Evolutionary conservation across 2,113 vertebrate genomes (phyloP).

Genomic region (Phyllostomus hastatus): DNA sequence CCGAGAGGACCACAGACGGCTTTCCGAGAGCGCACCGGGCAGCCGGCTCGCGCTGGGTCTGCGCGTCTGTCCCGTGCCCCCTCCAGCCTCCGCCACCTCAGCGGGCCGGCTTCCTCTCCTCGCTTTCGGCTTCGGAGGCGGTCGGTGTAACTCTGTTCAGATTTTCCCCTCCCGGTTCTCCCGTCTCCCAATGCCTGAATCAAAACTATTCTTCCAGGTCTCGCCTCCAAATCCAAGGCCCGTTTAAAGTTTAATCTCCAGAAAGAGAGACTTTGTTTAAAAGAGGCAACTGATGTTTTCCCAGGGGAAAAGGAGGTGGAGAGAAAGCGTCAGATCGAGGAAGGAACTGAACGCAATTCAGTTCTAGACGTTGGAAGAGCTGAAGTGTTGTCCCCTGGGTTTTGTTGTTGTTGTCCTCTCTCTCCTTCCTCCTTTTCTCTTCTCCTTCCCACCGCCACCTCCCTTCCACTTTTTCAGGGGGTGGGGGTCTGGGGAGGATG

Average conservation of each 20-base stretch:
- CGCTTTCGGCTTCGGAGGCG: neutral
- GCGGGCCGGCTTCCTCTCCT: neutral
- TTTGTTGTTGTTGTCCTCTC: neutral
- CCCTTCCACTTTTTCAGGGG: neutral
- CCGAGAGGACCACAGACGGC: accelerated
- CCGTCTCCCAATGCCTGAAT: neutral
- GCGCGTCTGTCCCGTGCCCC: accelerated
- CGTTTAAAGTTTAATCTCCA: neutral
- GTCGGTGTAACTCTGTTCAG: neutral
- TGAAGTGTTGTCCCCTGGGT: accelerated
- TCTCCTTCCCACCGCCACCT: no score
- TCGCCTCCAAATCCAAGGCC: neutral
- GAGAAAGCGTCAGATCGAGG: neutral
- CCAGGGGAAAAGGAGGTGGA: no score
- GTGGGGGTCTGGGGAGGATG: neutral
- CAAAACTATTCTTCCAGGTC: neutral
- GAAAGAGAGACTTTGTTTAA: neutral
- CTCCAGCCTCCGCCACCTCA: neutral
- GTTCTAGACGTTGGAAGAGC: neutral
- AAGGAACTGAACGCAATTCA: neutral
- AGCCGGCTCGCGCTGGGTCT: accelerated
- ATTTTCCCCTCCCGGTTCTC: neutral
- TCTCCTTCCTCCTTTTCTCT: accelerated
- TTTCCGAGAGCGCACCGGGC: neutral
- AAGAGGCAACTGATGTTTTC: neutral